Conservation (phyloP, 2,888 invertebrate genomes). For the Lamellibrachia satsuma region DNA sequence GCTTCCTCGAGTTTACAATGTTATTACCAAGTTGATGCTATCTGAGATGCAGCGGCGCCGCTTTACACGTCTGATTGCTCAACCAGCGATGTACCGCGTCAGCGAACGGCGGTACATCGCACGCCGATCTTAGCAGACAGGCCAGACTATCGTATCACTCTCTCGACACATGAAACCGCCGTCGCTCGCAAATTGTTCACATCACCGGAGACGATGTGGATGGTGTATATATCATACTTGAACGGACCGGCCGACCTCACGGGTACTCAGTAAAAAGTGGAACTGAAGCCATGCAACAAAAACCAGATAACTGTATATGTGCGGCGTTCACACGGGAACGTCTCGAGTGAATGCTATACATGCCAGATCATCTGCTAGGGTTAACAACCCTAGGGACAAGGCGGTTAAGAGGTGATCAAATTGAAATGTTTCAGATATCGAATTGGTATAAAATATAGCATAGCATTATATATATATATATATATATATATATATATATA, state of each 20-base stretch:
- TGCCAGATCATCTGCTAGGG: neutral
- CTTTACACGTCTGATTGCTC: neutral
- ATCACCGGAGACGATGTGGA: neutral
- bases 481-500: too few species aligned
- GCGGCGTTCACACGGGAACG: neutral
- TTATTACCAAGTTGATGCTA: neutral
- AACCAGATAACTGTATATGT: neutral
- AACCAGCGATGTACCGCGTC: neutral
- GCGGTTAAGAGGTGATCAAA: too few species aligned
- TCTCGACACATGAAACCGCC: neutral
- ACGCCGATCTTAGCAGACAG: neutral
- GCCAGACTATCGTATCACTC: neutral
- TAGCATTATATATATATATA: too few species aligned
- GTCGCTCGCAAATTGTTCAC: neutral
- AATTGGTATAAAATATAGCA: too few species aligned
- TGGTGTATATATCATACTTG: neutral
- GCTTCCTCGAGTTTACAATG: neutral
- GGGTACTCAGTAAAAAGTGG: neutral
- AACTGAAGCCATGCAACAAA: neutral
- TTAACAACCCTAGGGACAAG: too few species aligned
- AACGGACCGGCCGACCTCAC: neutral
- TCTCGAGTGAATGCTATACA: neutral
- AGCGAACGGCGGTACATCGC: neutral
- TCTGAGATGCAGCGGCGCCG: neutral
- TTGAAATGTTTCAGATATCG: too few species aligned